Percentiles rank a stretch among this genome's conserved stretches.
Evolutionary conservation across 2,888 invertebrate species (phyloP).

Genomic region (Hypomecis atomaria): DNA sequence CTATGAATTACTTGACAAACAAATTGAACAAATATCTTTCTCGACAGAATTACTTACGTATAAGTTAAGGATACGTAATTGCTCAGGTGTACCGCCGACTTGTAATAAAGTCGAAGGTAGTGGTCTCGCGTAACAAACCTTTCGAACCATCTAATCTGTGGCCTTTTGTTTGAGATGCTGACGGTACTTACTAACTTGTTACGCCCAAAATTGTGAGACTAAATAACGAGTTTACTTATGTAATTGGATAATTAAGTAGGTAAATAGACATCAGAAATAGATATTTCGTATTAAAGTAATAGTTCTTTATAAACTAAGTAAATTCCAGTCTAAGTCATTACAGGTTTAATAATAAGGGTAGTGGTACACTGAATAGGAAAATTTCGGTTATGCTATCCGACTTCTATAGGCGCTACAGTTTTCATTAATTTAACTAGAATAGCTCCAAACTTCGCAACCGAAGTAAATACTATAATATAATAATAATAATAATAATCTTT

Average conservation of each 20-base stretch:
- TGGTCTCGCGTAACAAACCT: neutral
- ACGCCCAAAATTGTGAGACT: neutral
- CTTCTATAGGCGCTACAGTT: no score
- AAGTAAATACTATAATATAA: no score
- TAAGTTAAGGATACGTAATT: neutral
- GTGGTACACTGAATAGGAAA: no score
- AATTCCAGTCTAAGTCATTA: no score
- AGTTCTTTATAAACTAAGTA: no score
- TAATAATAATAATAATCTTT: no score
- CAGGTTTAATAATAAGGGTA: no score
- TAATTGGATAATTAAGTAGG: conserved; percentile 8
- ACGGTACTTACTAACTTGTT: conserved; percentile 1
- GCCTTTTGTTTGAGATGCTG: conserved; percentile 1
- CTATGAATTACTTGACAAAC: neutral
- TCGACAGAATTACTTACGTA: neutral
- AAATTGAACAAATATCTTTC: conserved; percentile 10
- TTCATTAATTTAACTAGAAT: no score
- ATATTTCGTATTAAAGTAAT: no score
- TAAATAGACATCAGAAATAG: neutral
- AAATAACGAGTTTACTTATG: conserved; percentile 2
- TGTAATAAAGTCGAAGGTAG: conserved; percentile 15
- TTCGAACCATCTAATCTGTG: neutral
- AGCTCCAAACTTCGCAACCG: no score
- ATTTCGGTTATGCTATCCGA: no score
- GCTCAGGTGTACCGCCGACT: neutral